Percentiles rank a stretch among this genome's conserved stretches.
These are phyloP conservation scores for Salticus scenicus DNA, from an alignment of 2,888 invertebrate species.

Conservation along the genomic window DNA sequence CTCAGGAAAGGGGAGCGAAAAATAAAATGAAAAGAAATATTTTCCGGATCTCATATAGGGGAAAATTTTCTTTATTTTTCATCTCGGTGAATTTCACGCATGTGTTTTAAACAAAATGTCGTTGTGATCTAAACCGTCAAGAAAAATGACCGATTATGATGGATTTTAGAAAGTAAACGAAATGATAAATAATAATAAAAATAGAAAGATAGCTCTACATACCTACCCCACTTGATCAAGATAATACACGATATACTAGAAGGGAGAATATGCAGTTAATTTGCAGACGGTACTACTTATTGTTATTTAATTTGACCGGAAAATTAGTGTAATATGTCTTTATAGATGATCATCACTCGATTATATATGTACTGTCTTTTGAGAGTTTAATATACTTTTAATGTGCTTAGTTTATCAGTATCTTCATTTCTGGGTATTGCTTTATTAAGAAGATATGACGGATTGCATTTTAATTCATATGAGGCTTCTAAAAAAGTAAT, in stretches of 20 bases:
- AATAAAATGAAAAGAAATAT: too few species aligned
- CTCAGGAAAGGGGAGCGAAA: too few species aligned
- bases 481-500: too few species aligned
- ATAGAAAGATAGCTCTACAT: slow-evolving; percentile 29
- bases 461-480: slow-evolving; percentile 37
- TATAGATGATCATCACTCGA: not conserved
- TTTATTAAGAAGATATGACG: slow-evolving; percentile 13
- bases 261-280: slow-evolving; percentile 6
- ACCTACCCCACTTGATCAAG: slow-evolving; percentile 43
- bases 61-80: not conserved
- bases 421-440: not conserved
- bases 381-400: not conserved
- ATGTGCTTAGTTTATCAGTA: not conserved
- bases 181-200: slow-evolving; percentile 19
- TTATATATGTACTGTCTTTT: not conserved
- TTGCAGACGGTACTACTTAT: slow-evolving; percentile 14
- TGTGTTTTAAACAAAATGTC: not conserved
- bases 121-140: slow-evolving; percentile 30
- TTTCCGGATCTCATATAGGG: too few species aligned
- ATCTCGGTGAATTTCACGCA: slow-evolving; percentile 48
- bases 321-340: slow-evolving; percentile 46
- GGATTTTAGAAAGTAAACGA: slow-evolving; percentile 42
- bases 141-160: slow-evolving; percentile 52
- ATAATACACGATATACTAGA: slow-evolving; percentile 45
- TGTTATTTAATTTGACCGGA: slow-evolving; percentile 37